Evolutionary conservation across 2,113 vertebrate genomes (phyloP).

Genomic region (Plecotus auritus): DNA sequence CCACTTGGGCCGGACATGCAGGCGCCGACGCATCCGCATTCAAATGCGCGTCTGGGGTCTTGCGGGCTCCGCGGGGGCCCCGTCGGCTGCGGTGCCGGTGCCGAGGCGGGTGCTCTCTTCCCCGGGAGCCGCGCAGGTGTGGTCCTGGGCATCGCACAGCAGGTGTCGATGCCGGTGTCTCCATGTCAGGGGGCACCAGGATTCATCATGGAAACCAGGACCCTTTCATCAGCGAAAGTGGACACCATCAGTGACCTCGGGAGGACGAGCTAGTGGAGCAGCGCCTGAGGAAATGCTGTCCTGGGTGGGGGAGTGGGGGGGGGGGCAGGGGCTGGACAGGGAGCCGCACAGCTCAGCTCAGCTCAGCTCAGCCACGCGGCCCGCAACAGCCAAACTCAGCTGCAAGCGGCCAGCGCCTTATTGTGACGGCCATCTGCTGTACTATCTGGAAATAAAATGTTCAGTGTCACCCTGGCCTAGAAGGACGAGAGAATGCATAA

Average conservation of each 20-base stretch:
- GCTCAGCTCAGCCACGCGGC: too few species aligned
- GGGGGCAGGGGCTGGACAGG: too few species aligned
- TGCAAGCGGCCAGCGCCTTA: neutral
- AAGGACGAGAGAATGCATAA: neutral
- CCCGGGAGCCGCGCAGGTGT: neutral
- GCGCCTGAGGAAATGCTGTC: accelerated
- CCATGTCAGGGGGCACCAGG: neutral
- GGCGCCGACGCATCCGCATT: neutral
- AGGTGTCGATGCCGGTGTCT: neutral
- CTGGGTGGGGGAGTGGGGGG: too few species aligned
- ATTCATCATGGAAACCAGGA: neutral
- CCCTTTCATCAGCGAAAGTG: neutral
- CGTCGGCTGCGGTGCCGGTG: too few species aligned
- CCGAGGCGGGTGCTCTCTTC: too few species aligned
- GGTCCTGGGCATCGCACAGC: neutral
- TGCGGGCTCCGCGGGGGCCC: neutral
- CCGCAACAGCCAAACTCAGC: neutral
- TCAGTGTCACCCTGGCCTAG: neutral
- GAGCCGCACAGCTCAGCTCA: too few species aligned
- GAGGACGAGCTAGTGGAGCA: neutral
- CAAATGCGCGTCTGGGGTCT: neutral
- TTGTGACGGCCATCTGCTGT: neutral
- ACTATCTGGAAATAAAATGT: neutral
- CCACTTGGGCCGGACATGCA: neutral
- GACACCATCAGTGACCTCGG: neutral